These are phyloP conservation scores for Ceratotherium simum DNA, from an alignment of 2,113 vertebrate genomes.

Conservation along the genomic window DNA sequence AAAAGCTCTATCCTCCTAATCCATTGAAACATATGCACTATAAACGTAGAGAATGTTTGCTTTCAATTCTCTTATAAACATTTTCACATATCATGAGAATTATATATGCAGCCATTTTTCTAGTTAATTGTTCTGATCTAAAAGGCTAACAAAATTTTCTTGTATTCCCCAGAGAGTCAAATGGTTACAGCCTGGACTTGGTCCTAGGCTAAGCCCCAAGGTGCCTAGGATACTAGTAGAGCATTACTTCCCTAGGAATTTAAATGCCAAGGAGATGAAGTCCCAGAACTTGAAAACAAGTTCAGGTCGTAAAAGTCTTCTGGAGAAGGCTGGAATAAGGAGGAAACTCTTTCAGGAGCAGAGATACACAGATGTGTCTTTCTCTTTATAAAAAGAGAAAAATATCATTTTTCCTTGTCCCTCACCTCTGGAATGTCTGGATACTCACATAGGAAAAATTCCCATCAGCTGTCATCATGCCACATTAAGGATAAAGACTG, in stretches of 20 bases:
- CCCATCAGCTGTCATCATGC: neutral
- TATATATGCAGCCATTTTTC: neutral
- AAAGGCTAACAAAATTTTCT: neutral
- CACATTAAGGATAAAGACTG: neutral
- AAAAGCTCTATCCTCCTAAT: neutral
- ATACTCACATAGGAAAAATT: neutral
- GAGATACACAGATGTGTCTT: neutral
- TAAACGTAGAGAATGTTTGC: neutral
- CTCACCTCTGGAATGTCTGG: neutral
- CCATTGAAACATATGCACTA: neutral
- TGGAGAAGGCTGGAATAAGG: neutral
- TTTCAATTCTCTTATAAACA: neutral
- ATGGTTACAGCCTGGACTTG: neutral
- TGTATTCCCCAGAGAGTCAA: neutral
- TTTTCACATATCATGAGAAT: neutral
- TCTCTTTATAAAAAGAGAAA: neutral
- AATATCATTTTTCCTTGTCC: neutral
- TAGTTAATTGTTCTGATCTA: neutral
- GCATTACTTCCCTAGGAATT: neutral
- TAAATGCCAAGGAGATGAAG: neutral
- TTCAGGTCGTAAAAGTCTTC: neutral
- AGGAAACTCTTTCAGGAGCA: neutral
- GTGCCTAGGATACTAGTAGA: neutral
- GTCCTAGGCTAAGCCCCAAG: neutral
- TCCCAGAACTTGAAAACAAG: neutral